phyloP scores from a whole-genome alignment of 2,113 vertebrate species.

The Vidua macroura region DNA sequence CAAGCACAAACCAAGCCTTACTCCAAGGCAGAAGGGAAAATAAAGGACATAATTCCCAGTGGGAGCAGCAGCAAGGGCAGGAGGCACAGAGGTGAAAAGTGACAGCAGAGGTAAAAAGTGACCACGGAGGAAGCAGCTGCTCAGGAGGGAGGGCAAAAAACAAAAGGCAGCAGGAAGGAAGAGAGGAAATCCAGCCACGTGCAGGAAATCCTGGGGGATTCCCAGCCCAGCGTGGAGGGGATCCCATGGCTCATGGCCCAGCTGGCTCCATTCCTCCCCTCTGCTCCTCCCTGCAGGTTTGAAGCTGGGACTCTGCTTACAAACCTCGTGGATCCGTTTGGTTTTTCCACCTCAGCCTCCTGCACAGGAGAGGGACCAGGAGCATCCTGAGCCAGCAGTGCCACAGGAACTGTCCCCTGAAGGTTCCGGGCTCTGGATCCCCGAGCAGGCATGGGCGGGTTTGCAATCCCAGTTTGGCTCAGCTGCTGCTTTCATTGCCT shows the following conservation, averaged over 20 bases:
- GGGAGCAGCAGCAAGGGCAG: not conserved
- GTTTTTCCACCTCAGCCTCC: not conserved
- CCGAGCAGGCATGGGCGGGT: not conserved
- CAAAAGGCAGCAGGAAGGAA: not conserved
- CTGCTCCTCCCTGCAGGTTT: not conserved
- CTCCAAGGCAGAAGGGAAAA: not conserved
- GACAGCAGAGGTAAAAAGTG: too few species aligned
- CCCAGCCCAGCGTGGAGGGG: not conserved
- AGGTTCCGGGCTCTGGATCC: too few species aligned
- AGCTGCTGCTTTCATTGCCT: not conserved
- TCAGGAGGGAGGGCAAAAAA: not conserved
- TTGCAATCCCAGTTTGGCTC: not conserved
- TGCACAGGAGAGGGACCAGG: accelerated
- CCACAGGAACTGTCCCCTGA: accelerated
- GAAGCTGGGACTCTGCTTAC: not conserved
- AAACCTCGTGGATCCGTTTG: accelerated
- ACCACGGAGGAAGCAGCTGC: not conserved
- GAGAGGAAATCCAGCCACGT: not conserved
- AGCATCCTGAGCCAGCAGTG: not conserved
- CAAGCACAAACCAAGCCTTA: not conserved
- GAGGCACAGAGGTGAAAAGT: not conserved
- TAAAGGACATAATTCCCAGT: not conserved
- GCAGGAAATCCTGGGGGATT: not conserved
- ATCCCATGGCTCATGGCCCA: not conserved
- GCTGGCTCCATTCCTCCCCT: not conserved